phyloP scores from a whole-genome alignment of 2,797 vertebrate genomes.

The Lepidocolaptes lacrymiger region DNA sequence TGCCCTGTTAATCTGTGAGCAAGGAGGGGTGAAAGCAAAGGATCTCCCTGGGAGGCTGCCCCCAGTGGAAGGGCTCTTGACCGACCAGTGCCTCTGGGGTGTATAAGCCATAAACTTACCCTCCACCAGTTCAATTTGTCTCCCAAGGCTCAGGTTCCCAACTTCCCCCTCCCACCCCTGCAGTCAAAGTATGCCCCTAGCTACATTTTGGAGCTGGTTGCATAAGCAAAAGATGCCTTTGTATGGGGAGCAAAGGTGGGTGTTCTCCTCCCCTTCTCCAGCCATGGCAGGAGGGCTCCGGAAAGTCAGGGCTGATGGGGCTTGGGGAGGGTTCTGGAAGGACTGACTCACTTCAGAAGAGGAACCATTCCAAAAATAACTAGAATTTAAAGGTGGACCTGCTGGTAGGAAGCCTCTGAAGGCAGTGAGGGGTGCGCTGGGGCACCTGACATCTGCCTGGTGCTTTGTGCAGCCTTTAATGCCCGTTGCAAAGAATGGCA shows the following conservation, averaged over 20 bases:
- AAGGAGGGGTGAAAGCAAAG: not conserved
- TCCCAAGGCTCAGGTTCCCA: not conserved
- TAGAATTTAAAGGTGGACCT: not conserved
- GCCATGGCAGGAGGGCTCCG: accelerated
- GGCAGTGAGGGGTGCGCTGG: not conserved
- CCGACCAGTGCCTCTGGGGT: not conserved
- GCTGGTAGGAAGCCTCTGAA: not conserved
- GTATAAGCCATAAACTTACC: not conserved
- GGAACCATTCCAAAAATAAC: not conserved
- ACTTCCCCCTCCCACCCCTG: not conserved
- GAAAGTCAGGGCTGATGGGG: not conserved
- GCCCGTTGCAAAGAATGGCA: not conserved
- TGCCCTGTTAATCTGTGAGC: not conserved
- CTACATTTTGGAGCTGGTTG: not conserved
- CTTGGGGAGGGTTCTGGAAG: not conserved
- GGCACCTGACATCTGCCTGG: not conserved
- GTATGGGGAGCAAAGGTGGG: not conserved
- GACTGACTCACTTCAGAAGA: not conserved
- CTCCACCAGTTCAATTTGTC: not conserved
- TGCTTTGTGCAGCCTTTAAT: not conserved
- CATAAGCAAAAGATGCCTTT: accelerated
- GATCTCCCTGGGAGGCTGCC: not conserved
- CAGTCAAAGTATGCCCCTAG: not conserved
- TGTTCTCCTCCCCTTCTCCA: not conserved
- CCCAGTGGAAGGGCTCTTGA: not conserved